A percentile compares a stretch with the other conserved stretches of the same genome.
Evolutionary conservation across 2,797 vertebrate genomes (phyloP).

Genomic region (Aratinga solstitialis): DNA sequence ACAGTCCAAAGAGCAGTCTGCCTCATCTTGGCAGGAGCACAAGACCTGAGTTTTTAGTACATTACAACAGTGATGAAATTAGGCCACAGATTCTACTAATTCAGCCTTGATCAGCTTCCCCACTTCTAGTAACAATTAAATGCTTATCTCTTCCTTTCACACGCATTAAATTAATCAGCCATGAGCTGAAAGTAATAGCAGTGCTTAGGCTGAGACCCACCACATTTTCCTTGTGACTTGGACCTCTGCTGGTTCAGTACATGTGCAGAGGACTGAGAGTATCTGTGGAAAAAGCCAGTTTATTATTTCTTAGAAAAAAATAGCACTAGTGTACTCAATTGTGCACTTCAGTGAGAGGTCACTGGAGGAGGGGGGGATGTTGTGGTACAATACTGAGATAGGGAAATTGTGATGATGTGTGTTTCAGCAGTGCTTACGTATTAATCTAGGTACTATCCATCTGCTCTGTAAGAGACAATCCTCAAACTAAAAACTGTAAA

Average conservation of each 20-base stretch:
- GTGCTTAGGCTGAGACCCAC: conserved; percentile 26
- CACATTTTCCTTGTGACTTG: background rate
- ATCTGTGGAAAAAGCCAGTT: background rate
- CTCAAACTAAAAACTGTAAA: background rate
- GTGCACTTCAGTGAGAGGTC: background rate
- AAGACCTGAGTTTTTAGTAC: background rate
- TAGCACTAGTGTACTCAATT: background rate
- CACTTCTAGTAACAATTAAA: conserved; percentile 47
- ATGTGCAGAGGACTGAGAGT: background rate
- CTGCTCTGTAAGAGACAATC: background rate
- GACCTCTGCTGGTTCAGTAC: background rate
- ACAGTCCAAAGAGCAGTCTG: background rate
- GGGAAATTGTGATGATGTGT: background rate
- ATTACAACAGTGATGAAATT: conserved; percentile 41
- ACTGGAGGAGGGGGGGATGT: background rate
- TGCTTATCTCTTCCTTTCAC: conserved; percentile 48
- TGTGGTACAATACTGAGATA: background rate
- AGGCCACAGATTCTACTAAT: conserved; percentile 31
- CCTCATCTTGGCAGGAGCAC: background rate
- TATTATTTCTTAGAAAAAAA: background rate
- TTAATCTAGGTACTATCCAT: background rate
- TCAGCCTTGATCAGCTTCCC: conserved; percentile 29
- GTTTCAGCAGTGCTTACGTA: background rate
- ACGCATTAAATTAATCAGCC: conserved; percentile 43
- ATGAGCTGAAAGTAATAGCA: conserved; percentile 19